Conservation (phyloP, 2,113 vertebrate species). For the Polypterus bichir region DNA sequence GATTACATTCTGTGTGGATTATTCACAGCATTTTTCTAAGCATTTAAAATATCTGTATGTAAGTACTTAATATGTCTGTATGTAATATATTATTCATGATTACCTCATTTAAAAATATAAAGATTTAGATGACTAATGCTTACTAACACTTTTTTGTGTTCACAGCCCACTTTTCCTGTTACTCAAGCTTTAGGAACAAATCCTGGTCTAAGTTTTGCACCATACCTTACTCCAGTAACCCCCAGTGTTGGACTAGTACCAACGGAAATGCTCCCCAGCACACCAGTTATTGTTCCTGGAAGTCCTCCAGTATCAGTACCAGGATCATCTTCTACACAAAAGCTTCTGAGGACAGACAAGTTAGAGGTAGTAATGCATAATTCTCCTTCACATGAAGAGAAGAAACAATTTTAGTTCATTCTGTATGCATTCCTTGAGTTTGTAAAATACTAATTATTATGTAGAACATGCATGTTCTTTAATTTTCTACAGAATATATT, state of each 20-base stretch:
- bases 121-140: too few relatives aligned
- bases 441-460: too few relatives aligned
- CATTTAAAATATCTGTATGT: too few relatives aligned
- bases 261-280: constrained; percentile 82
- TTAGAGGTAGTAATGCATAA: constrained; percentile 64
- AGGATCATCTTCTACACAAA: constrained; percentile 75
- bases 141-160: constrained; percentile 12
- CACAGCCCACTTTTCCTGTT: constrained; percentile 82
- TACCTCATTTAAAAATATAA: too few relatives aligned
- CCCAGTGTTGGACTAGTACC: constrained; percentile 81
- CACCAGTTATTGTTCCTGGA: constrained; percentile 71
- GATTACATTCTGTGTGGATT: too few relatives aligned
- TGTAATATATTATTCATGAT: too few relatives aligned
- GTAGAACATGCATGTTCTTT: too few relatives aligned
- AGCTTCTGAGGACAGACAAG: constrained; percentile 88
- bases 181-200: constrained; percentile 80
- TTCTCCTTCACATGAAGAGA: background rate
- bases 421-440: too few relatives aligned
- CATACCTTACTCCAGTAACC: constrained; percentile 78
- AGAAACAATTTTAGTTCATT: background rate
- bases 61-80: too few relatives aligned
- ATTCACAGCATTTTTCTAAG: too few relatives aligned
- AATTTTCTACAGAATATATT: too few relatives aligned
- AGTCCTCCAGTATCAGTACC: constrained; percentile 73
- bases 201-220: constrained; percentile 75